These are phyloP conservation scores for Dinocampus coccinellae DNA, from an alignment of 2,888 invertebrate species.

Conservation along the genomic window DNA sequence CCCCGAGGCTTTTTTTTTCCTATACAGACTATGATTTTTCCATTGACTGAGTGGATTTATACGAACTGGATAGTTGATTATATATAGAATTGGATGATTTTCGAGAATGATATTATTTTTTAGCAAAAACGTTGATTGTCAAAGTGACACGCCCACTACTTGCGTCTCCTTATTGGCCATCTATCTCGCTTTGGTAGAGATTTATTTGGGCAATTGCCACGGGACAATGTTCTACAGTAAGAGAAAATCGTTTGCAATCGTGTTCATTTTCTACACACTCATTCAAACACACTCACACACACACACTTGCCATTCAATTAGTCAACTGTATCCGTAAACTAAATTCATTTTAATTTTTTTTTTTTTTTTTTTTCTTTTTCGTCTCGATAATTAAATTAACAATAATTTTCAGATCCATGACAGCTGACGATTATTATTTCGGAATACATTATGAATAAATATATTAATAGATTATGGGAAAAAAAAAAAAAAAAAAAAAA, in stretches of 20 bases:
- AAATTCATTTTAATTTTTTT: too few relatives aligned
- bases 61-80: not conserved
- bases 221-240: slow-evolving; percentile 52
- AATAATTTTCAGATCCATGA: not conserved
- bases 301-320: not conserved
- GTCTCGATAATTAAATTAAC: not conserved
- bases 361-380: not conserved
- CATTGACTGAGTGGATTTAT: not conserved
- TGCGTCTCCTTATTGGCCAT: slow-evolving; percentile 61
- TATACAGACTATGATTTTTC: not conserved
- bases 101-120: not conserved
- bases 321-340: not conserved
- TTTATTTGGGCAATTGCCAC: slow-evolving; percentile 56
- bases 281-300: not conserved
- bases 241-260: slow-evolving; percentile 40
- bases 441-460: not conserved
- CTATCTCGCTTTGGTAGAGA: slow-evolving; percentile 48
- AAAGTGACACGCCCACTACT: slow-evolving; percentile 55
- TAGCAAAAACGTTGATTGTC: slow-evolving; percentile 18
- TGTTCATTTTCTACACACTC: not conserved
- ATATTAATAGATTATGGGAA: not conserved
- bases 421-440: not conserved
- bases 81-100: slow-evolving; percentile 14
- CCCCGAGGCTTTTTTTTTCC: not conserved
- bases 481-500: slow-evolving; percentile 24